Evolutionary conservation across 2,113 vertebrate genomes (phyloP).

Genomic region (Atlantisia rogersi): DNA sequence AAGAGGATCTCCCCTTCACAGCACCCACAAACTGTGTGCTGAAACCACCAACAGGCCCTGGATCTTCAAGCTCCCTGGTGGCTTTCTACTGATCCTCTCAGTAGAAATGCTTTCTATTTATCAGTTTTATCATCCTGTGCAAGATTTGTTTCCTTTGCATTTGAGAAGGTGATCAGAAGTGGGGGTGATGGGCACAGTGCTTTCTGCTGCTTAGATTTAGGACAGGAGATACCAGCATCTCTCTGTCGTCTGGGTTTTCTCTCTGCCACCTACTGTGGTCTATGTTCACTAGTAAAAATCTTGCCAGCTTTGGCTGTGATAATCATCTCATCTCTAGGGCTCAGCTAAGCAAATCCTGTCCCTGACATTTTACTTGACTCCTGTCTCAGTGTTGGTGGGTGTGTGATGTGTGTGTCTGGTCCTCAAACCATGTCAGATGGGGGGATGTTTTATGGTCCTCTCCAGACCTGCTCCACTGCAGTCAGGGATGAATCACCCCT

Average conservation of each 20-base stretch:
- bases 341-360: background rate
- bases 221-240: background rate
- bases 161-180: background rate
- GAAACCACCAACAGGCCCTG: background rate
- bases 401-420: background rate
- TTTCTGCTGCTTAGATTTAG: background rate
- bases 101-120: background rate
- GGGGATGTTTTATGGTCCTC: background rate
- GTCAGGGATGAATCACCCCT: background rate
- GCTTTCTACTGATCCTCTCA: background rate
- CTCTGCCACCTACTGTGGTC: too few relatives aligned
- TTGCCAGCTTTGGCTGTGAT: background rate
- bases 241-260: background rate
- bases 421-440: background rate
- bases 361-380: fast-evolving
- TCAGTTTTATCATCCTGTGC: slow-evolving; percentile 29
- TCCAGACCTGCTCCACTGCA: background rate
- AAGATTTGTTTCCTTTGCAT: background rate
- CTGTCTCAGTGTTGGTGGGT: background rate
- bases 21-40: background rate
- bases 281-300: background rate
- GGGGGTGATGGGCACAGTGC: background rate
- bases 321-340: background rate
- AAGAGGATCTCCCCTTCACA: background rate
- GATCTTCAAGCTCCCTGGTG: background rate